Percentiles rank a stretch among this genome's conserved stretches.
Conservation (phyloP, 1,140 invertebrate genomes). For the Sesamia nonagrioides region DNA sequence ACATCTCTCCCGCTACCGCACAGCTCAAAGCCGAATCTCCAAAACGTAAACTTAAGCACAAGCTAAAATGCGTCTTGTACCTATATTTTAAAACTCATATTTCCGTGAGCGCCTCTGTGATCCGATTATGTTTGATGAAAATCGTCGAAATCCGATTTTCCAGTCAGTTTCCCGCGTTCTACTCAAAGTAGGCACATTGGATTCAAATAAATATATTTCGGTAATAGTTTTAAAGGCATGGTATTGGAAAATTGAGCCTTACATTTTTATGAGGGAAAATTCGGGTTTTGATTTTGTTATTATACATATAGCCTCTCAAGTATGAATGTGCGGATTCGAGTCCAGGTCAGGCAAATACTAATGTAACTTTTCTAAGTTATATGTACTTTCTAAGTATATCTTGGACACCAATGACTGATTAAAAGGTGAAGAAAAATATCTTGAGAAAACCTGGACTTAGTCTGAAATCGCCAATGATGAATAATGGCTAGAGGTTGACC, state of each 20-base stretch:
- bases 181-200: slow-evolving; percentile 44
- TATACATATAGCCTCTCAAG: too few species aligned
- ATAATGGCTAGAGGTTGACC: too few species aligned
- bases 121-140: slow-evolving; percentile 50
- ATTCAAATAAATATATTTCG: slow-evolving; percentile 43
- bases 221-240: slow-evolving; percentile 41
- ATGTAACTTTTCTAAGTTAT: too few species aligned
- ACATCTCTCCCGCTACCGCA: slow-evolving; percentile 11
- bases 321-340: too few species aligned
- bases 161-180: slow-evolving; percentile 35
- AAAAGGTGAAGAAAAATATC: too few species aligned
- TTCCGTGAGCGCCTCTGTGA: slow-evolving; percentile 11
- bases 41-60: neutral
- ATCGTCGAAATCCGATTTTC: slow-evolving; percentile 50
- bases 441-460: too few species aligned
- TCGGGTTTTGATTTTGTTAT: neutral
- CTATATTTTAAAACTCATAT: slow-evolving; percentile 34
- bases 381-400: too few species aligned
- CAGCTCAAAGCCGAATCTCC: slow-evolving; percentile 10
- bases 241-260: slow-evolving; percentile 34
- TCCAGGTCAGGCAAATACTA: too few species aligned
- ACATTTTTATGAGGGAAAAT: neutral
- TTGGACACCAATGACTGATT: too few species aligned
- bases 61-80: neutral
- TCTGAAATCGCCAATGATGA: too few species aligned